phyloP scores from a whole-genome alignment of 2,888 invertebrate species.

The Drosophila subquinaria region DNA sequence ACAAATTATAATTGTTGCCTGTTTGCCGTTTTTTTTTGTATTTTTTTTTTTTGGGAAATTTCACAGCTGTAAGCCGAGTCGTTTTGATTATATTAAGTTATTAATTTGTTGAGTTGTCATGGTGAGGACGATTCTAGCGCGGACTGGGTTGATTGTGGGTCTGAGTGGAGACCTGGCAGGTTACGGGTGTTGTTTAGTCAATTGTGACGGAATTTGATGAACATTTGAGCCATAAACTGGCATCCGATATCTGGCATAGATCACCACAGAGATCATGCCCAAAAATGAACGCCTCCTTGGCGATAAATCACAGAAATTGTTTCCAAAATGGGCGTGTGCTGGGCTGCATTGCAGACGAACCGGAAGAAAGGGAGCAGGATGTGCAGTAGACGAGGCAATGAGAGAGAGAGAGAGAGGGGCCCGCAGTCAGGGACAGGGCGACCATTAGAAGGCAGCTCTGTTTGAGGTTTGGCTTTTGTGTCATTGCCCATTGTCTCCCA shows the following conservation, averaged over 20 bases:
- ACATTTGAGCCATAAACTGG: background rate
- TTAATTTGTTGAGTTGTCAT: slow-evolving; percentile 81
- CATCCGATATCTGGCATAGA: background rate
- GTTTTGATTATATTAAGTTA: slow-evolving; percentile 80
- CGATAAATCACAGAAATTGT: slow-evolving; percentile 56
- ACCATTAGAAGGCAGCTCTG: slow-evolving; percentile 48
- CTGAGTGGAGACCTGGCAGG: background rate
- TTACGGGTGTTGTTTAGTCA: slow-evolving; percentile 55
- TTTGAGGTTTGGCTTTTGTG: slow-evolving; percentile 76
- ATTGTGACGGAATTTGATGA: slow-evolving; percentile 45
- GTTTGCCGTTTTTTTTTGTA: slow-evolving; percentile 58
- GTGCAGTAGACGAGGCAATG: slow-evolving; percentile 2
- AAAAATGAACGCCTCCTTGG: slow-evolving; percentile 29
- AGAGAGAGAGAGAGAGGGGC: background rate
- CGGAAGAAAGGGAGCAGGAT: slow-evolving; percentile 39
- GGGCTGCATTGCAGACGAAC: slow-evolving; percentile 15
- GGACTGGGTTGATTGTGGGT: slow-evolving; percentile 5
- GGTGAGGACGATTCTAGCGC: slow-evolving; percentile 52
- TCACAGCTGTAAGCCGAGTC: slow-evolving; percentile 75
- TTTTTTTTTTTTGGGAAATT: slow-evolving; percentile 75
- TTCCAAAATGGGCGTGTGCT: slow-evolving; percentile 56
- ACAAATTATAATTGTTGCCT: slow-evolving; percentile 76
- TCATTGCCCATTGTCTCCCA: slow-evolving; percentile 44
- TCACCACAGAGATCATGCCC: slow-evolving; percentile 4
- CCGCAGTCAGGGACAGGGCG: slow-evolving; percentile 21